Evolutionary conservation across 1,140 invertebrate species (phyloP), one percentile per base, ranked within the genome.

Genomic region (Orchesella cincta): DNA sequence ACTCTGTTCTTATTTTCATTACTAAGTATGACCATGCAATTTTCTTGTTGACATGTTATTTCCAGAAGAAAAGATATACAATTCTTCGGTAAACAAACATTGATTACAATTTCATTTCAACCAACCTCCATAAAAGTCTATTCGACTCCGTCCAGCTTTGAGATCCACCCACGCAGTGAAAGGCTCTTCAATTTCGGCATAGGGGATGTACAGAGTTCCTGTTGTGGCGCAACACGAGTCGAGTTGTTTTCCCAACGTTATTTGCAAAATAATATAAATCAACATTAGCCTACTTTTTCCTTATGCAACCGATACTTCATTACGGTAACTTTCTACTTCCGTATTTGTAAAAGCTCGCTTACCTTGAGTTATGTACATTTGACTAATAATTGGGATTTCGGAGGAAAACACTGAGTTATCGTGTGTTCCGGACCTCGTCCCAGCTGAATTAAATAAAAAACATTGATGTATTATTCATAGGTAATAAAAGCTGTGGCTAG

Each of bases 51-150:
- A n/a, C n/a, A n/a, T n/a, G n/a, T n/a, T n/a, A n/a, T n/a, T n/a
- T n/a, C n/a, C n/a, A n/a, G n/a, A n/a, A n/a, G n/a, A n/a, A n/a
- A n/a, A n/a, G n/a, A n/a, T n/a, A n/a, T n/a, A n/a, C n/a, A n/a
- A n/a, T n/a, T n/a, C n/a, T n/a, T n/a, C n/a, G n/a, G n/a, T n/a
- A n/a, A n/a, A n/a, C n/a, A n/a, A n/a, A n/a, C n/a, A n/a, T n/a
- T n/a, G n/a, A n/a, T n/a, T n/a, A n/a, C n/a, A n/a, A n/a, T n/a
- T n/a, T n/a, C n/a, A n/a, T n/a, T 76, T 79, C 14, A 80, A 75
- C 82, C 83, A 86, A 90, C 93, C 93, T 82, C 93, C 93, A 87
- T 98, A 98, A 83, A 97, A 98, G 86, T 98, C 96, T 79, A 98
- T 95, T 76, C 96, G 89, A 72, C 94, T 96, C 67, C 88, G 88